Evolutionary conservation across 1,140 invertebrate species (phyloP).

Genomic region (Sitobion miscanthi): DNA sequence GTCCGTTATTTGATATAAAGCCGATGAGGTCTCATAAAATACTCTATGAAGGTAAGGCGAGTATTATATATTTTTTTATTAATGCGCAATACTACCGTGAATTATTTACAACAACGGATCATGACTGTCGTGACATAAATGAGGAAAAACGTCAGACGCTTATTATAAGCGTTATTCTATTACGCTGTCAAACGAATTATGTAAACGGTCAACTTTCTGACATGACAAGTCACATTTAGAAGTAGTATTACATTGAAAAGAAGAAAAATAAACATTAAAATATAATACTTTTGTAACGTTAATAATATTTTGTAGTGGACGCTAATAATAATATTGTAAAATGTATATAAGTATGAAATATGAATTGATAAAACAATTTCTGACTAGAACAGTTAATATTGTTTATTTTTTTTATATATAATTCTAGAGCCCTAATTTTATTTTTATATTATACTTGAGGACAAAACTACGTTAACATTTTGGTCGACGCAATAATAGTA

Average conservation of each 20-base stretch:
- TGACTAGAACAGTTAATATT: background rate
- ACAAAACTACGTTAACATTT: background rate
- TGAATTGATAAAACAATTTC: background rate
- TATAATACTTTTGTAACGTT: background rate
- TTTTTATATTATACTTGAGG: background rate
- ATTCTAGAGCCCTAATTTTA: too few relatives aligned
- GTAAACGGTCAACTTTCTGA: background rate
- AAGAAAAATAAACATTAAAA: background rate
- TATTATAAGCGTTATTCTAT: background rate
- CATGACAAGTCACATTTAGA: background rate
- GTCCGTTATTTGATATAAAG: background rate
- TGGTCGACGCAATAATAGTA: background rate
- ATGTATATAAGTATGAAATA: background rate
- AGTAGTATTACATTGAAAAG: background rate
- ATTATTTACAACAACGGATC: conserved; percentile 26
- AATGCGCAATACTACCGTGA: background rate
- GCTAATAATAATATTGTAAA: background rate
- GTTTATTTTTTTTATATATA: background rate
- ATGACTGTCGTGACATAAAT: background rate
- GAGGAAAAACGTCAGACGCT: background rate
- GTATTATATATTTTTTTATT: background rate
- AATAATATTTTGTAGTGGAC: background rate
- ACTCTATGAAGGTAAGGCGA: background rate
- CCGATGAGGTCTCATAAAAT: conserved; percentile 14
- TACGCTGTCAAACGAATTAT: conserved; percentile 20